These are phyloP conservation scores for Origma solitaria DNA, from an alignment of 2,113 vertebrate species.

Conservation along the genomic window DNA sequence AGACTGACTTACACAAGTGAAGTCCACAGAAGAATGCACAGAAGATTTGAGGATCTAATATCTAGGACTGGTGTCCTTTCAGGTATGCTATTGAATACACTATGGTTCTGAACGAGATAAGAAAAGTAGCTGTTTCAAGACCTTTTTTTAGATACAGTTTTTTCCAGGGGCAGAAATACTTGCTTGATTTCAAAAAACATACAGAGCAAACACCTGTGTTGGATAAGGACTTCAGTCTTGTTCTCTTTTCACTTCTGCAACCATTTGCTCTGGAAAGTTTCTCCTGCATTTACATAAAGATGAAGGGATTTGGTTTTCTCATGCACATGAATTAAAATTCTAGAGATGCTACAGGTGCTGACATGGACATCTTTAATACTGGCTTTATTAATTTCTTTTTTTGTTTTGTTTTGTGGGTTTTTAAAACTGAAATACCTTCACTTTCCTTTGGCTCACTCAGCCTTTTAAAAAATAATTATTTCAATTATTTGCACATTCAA, in stretches of 20 bases:
- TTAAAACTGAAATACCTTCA: neutral
- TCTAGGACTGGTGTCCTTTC: neutral
- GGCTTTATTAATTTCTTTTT: neutral
- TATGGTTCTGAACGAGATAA: neutral
- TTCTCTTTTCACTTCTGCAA: neutral
- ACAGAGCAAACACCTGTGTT: neutral
- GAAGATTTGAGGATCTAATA: neutral
- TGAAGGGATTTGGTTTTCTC: neutral
- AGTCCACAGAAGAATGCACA: neutral
- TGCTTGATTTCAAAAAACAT: neutral
- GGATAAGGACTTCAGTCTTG: neutral
- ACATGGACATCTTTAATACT: neutral
- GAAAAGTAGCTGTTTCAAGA: neutral
- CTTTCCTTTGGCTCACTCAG: neutral
- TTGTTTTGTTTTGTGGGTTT: neutral
- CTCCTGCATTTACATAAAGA: neutral
- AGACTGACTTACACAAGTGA: neutral
- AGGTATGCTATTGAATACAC: neutral
- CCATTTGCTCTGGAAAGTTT: neutral
- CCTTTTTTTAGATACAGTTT: neutral
- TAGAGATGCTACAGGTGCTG: neutral
- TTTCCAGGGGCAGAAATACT: neutral
- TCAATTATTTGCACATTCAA: neutral
- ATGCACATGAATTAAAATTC: neutral
- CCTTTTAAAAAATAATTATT: neutral